Evolutionary conservation across 2,797 vertebrate genomes (phyloP), one percentile per base, ranked within the genome.

Genomic region (Euphonia xanthogaster): DNA sequence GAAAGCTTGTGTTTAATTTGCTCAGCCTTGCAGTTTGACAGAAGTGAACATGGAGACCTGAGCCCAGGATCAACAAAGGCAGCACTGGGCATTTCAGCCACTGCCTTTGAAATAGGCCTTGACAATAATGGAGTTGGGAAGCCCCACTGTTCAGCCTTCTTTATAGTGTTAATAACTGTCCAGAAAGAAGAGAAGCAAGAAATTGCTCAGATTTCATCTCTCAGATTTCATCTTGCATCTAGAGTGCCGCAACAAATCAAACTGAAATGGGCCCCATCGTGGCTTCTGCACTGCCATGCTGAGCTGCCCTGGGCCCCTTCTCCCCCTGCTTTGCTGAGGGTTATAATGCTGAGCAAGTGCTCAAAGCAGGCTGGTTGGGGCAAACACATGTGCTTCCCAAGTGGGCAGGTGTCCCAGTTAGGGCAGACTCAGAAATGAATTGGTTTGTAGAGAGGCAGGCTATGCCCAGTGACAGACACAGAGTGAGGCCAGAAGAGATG

Each of bases 161-260:
- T 97, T 97, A 97, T 97, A 95, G 96, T 97, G 97, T 97, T 97
- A 97, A 97, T 97, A 94, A 97, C 95, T 97, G 94, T 93, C 97
- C 96, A 91, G 93, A 90, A 89, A 97, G 96, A 97, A 96, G 94
- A 82, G 96, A 97, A 95, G 96, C 96, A 96, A 95, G 96, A 94
- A 94, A 97, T 95, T 95, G 96, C 94, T 96, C 90, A 95, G 96
- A 96, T 97, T 96, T 96, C 94, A 97, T 96, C 95, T 94, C 95
- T 95, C 92, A 93, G 96, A 94, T 96, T 97, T 96, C 94, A 94
- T 95, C 94, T 96, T 48, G 92, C 86, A 55, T 94, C 93, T 77
- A 65, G 87, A 82, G 88, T 65, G 90, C 95, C 84, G 95, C 90
- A 94, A 88, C 95, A 96, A 96, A 97, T 97, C 92, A 84, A 86